These are phyloP conservation scores for Sphenodon punctatus DNA, from an alignment of 2,797 vertebrate genomes.

Conservation along the genomic window DNA sequence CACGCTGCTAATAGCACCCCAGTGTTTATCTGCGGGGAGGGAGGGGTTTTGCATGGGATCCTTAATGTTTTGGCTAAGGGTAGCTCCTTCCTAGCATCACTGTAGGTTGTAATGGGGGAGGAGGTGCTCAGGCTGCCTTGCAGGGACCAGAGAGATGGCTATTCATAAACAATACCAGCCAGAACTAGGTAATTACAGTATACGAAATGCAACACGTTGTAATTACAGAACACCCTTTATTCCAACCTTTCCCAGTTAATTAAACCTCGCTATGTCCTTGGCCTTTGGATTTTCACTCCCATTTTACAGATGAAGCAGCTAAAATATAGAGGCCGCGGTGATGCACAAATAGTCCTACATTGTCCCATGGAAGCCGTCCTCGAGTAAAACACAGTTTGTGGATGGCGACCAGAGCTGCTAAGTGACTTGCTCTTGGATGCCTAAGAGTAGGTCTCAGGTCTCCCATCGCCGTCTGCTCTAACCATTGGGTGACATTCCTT, in stretches of 20 bases:
- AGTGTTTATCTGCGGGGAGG: not conserved
- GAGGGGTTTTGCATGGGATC: no score
- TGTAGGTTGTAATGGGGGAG: no score
- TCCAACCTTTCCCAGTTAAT: not conserved
- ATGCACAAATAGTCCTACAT: no score
- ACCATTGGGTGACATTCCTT: not conserved
- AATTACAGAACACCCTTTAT: not conserved
- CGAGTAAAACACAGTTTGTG: no score
- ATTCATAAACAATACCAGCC: not conserved
- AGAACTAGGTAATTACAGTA: not conserved
- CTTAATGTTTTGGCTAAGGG: no score
- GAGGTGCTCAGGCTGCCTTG: no score
- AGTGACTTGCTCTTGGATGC: not conserved
- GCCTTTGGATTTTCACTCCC: not conserved
- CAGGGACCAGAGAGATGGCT: no score
- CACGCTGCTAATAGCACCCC: not conserved
- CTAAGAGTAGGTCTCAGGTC: not conserved
- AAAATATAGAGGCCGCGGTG: not conserved
- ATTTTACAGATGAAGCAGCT: not conserved
- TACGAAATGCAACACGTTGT: not conserved
- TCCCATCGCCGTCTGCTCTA: not conserved
- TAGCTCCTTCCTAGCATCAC: no score
- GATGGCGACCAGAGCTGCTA: no score
- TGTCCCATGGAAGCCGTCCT: no score
- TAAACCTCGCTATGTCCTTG: not conserved